Conservation (phyloP, 1,140 invertebrate species). For the Zaprionus vittiger region DNA sequence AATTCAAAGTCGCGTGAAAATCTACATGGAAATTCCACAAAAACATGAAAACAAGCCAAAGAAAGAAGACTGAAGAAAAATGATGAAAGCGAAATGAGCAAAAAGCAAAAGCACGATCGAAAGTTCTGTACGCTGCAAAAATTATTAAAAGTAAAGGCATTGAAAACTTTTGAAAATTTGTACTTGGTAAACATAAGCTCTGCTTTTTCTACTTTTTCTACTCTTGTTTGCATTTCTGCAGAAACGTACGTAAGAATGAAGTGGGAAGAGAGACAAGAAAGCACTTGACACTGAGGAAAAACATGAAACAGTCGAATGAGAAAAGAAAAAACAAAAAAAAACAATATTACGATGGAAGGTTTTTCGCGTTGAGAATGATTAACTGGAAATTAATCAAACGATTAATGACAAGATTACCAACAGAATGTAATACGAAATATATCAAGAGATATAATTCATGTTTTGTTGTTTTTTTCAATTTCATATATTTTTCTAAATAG, state of each 20-base stretch:
- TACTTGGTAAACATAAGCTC: slow-evolving; percentile 65
- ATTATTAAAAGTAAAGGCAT: slow-evolving; percentile 51
- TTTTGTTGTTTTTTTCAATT: background rate
- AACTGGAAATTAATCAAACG: slow-evolving; percentile 8
- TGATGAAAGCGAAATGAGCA: slow-evolving; percentile 15
- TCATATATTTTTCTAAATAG: background rate
- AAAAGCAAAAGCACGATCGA: slow-evolving; percentile 27
- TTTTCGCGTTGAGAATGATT: slow-evolving; percentile 11
- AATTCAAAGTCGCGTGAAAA: slow-evolving; percentile 47
- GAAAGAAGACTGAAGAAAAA: slow-evolving; percentile 14
- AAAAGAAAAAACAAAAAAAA: background rate
- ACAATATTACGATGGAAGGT: slow-evolving; percentile 11
- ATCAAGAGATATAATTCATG: background rate
- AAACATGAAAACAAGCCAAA: background rate
- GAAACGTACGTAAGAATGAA: slow-evolving; percentile 33
- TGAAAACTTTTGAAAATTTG: slow-evolving; percentile 64
- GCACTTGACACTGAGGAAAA: slow-evolving; percentile 32
- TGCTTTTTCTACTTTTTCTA: slow-evolving; percentile 23
- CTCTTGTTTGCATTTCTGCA: slow-evolving; percentile 57
- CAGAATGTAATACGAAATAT: background rate
- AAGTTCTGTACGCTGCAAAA: slow-evolving; percentile 68
- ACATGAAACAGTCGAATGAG: slow-evolving; percentile 2
- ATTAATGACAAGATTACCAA: slow-evolving; percentile 9
- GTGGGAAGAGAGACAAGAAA: slow-evolving; percentile 26
- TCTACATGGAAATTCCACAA: slow-evolving; percentile 13